Evolutionary conservation across 2,888 invertebrate genomes (phyloP).

Genomic region (Meloe dianella): DNA sequence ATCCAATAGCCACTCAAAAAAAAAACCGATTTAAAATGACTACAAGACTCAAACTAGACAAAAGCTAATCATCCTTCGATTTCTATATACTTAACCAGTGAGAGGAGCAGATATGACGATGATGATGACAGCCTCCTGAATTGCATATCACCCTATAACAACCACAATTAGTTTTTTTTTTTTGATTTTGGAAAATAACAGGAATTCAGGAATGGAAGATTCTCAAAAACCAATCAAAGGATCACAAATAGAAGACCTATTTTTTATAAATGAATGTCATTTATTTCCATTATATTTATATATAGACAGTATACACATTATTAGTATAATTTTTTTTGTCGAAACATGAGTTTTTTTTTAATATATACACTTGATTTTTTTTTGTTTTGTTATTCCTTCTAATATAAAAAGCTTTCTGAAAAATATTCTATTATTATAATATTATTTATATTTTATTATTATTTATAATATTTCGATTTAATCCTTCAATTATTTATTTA

Average conservation of each 20-base stretch:
- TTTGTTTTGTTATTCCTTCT: constrained; percentile 13
- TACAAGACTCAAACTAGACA: too few species aligned
- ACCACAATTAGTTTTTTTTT: too few species aligned
- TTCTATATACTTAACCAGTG: too few species aligned
- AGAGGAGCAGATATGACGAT: too few species aligned
- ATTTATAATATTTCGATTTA: constrained; percentile 31
- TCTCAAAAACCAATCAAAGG: background rate
- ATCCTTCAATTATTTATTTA: constrained; percentile 7
- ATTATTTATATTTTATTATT: constrained; percentile 17
- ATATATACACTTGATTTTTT: constrained; percentile 22
- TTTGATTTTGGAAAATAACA: too few species aligned
- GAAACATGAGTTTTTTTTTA: constrained; percentile 26
- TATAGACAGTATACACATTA: constrained; percentile 32
- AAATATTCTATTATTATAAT: constrained; percentile 28
- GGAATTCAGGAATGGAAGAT: background rate
- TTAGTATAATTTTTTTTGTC: background rate
- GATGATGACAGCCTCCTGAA: too few species aligned
- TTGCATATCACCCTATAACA: too few species aligned
- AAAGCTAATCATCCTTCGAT: too few species aligned
- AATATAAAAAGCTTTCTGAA: constrained; percentile 35
- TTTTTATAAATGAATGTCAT: constrained; percentile 30
- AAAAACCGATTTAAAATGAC: too few species aligned
- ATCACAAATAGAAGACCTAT: background rate
- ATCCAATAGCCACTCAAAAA: too few species aligned
- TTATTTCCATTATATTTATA: constrained; percentile 33